These are phyloP conservation scores for Seira musarum DNA, from an alignment of 2,888 invertebrate genomes.

Conservation along the genomic window DNA sequence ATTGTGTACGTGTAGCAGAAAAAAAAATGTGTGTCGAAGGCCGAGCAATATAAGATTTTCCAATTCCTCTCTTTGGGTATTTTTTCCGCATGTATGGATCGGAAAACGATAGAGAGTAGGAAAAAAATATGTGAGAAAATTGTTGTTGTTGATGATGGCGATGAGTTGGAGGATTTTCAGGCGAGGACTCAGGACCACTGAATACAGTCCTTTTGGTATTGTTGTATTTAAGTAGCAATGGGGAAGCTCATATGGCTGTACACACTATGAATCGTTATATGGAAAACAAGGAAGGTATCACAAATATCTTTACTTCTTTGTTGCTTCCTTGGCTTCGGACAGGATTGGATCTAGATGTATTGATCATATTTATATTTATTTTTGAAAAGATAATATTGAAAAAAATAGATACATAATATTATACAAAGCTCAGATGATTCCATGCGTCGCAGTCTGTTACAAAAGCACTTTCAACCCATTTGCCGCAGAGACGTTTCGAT, in stretches of 20 bases:
- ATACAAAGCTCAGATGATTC: neutral
- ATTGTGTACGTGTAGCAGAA: neutral
- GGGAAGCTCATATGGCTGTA: too few relatives aligned
- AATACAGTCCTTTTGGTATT: too few relatives aligned
- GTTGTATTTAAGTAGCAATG: too few relatives aligned
- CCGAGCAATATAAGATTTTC: neutral
- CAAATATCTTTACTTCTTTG: too few relatives aligned
- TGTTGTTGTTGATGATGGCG: constrained; percentile 19
- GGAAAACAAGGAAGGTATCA: too few relatives aligned
- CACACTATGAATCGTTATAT: too few relatives aligned
- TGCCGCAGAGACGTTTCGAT: constrained; percentile 13
- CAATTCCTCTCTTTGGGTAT: neutral
- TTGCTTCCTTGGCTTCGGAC: neutral
- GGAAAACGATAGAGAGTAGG: neutral
- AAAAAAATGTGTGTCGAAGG: neutral
- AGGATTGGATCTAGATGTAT: neutral
- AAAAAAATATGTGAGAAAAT: constrained; percentile 20
- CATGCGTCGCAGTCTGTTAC: neutral
- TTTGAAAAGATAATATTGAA: neutral
- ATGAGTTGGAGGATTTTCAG: neutral
- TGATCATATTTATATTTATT: neutral
- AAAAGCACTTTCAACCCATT: constrained; percentile 48
- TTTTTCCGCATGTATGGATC: constrained; percentile 3
- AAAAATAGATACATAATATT: neutral
- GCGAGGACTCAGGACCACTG: too few relatives aligned